Percentiles rank a stretch among this genome's conserved stretches.
Evolutionary conservation across 1,140 invertebrate species (phyloP).

Genomic region (Panagrolaimus sp.): DNA sequence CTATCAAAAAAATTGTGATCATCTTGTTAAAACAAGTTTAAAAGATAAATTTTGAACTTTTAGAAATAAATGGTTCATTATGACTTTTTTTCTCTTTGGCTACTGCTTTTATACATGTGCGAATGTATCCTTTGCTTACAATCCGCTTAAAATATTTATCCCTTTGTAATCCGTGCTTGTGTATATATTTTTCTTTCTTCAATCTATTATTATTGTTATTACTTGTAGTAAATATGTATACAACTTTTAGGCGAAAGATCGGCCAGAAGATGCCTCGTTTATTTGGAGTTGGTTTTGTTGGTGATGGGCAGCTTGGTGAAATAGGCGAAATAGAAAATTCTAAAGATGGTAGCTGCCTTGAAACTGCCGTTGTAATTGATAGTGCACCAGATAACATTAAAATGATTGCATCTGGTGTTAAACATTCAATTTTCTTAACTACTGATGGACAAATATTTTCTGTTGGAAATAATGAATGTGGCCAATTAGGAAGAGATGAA

Average conservation of each 20-base stretch:
- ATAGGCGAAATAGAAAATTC: conserved; percentile 22
- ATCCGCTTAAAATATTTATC: too few species aligned
- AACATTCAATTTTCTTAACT: conserved; percentile 18
- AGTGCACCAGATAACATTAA: not conserved
- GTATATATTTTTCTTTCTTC: too few species aligned
- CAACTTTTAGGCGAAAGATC: not conserved
- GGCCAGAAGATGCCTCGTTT: conserved; percentile 8
- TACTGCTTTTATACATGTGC: too few species aligned
- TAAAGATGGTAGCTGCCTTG: conserved; percentile 9
- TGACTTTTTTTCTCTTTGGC: too few species aligned
- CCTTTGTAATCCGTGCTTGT: too few species aligned
- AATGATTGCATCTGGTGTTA: conserved; percentile 15
- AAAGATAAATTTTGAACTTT: too few species aligned
- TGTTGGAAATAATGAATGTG: conserved; percentile 20
- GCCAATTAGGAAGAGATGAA: conserved; percentile 18
- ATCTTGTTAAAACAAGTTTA: too few species aligned
- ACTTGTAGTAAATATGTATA: not conserved
- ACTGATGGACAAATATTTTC: conserved; percentile 5
- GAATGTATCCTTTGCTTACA: too few species aligned
- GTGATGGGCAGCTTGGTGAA: too few species aligned
- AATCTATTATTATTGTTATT: too few species aligned
- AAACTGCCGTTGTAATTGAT: conserved; percentile 20
- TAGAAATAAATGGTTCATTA: too few species aligned
- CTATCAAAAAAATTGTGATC: too few species aligned
- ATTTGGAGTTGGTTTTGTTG: conserved; percentile 15